A percentile compares a stretch with the other conserved stretches of the same genome.
Conservation (phyloP, 2,888 invertebrate species). For the Cheilosia urbana region DNA sequence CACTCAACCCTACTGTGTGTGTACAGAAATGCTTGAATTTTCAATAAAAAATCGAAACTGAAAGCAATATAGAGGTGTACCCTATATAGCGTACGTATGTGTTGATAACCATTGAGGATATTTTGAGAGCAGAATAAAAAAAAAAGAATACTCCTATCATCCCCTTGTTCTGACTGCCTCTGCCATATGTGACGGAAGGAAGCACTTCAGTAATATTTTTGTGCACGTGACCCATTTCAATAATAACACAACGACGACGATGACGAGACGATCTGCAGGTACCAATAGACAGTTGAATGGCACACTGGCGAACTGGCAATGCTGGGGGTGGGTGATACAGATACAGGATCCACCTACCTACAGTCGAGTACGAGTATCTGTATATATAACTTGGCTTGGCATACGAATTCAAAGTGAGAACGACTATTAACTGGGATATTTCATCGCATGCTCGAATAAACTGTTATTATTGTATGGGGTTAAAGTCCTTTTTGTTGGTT, state of each 20-base stretch:
- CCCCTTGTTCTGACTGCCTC: conserved; percentile 31
- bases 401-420: conserved; percentile 58
- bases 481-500: conserved; percentile 28
- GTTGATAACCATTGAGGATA: background rate
- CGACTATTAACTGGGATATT: conserved; percentile 67
- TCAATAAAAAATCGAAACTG: conserved; percentile 45
- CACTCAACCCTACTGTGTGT: conserved; percentile 3
- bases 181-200: conserved; percentile 72
- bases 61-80: conserved; percentile 23
- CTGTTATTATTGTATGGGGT: conserved; percentile 8
- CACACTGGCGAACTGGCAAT: conserved; percentile 11
- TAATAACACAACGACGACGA: conserved; percentile 53
- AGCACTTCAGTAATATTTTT: conserved; percentile 73
- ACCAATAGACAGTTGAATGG: conserved; percentile 60
- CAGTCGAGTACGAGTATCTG: background rate
- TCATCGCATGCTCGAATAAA: conserved; percentile 28
- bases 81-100: background rate
- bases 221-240: conserved; percentile 74
- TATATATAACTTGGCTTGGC: background rate
- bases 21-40: conserved; percentile 34
- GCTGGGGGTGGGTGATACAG: conserved; percentile 25
- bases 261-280: conserved; percentile 8
- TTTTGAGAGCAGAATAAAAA: background rate
- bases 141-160: conserved; percentile 24
- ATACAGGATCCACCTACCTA: conserved; percentile 3